Percentiles rank a stretch among this genome's conserved stretches.
phyloP scores from a whole-genome alignment of 2,113 vertebrate genomes.

The Alosa alosa region DNA sequence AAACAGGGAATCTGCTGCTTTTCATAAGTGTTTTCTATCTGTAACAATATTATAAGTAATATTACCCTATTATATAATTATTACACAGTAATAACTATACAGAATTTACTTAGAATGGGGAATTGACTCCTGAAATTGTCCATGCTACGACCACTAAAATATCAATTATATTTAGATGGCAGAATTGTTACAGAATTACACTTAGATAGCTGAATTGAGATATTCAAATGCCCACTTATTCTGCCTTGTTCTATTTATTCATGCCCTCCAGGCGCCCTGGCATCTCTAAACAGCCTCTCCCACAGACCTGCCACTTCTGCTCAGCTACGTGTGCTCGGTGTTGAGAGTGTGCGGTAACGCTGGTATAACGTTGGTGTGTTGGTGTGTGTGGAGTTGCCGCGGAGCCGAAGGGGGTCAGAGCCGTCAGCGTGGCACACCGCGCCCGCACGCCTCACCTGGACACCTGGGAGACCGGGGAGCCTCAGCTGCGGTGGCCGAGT shows the following conservation, averaged over 20 bases:
- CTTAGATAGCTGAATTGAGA: no score
- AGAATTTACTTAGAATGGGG: neutral
- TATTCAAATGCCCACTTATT: no score
- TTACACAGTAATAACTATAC: neutral
- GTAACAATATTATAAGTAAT: neutral
- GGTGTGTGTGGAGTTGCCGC: no score
- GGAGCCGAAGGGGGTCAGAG: no score
- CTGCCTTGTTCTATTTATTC: neutral
- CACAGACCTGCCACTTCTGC: neutral
- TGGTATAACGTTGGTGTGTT: neutral
- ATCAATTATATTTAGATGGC: neutral
- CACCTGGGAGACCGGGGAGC: neutral
- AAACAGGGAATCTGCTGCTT: neutral
- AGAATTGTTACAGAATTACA: neutral
- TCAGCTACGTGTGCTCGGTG: neutral
- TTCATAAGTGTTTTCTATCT: neutral
- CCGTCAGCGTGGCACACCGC: no score
- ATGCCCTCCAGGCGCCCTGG: neutral
- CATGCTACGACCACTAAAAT: neutral
- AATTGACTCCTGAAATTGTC: neutral
- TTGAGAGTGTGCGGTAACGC: neutral
- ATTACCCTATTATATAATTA: neutral
- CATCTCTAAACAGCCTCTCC: neutral
- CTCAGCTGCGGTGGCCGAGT: conserved; percentile 63
- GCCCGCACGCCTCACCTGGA: neutral